Base-by-base conservation (phyloP, 92 coral and sea anemone species). In the Palythoa caribaeorum region DNA sequence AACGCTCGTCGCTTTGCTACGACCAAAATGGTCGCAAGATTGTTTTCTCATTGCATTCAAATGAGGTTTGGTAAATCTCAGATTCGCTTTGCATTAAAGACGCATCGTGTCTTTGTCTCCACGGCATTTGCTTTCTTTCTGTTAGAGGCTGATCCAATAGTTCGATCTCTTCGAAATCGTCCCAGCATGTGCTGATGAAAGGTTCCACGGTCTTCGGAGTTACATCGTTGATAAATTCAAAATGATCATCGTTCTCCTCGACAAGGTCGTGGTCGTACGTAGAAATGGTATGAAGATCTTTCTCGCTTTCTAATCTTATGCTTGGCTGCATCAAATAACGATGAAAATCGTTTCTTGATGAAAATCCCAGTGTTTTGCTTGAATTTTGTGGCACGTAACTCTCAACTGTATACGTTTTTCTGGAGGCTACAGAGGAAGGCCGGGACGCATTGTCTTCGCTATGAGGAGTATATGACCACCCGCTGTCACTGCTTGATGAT, bases 91-190 rank as follows among this genome's bases (percentile, higher is more conserved):
- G 54, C 54, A 62, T 9, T 39, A 71, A 65, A 40, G 47, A 66
- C 9, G 86, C 86, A 28, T 81, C 21, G 10, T 59, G 12, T 20
- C 16, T 66, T 37, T 66, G 76, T 9, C 50, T 66, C 62, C 76
- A 20, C 20, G 75, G 86, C n/a, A 20, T 7, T 44, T 66, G 74
- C 4, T 44, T 69, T 47, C 76, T 66, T 81, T 53, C 19, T 47
- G 47, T 63, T 1, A 69, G 21, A 48, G 86, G 59, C 13, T 65
- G 75, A 12, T 13, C 59, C 73, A 81, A 69, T 4, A 81, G 86
- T 81, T 81, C 76, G 12, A 81, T 81, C 44, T 81, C 86, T 71
- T 81, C 86, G 35, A 81, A 81, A 57, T 81, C 86, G 62, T 21
- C 86, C 76, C 86, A 81, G 15, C 60, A 81, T 52, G 73, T 65